A percentile compares a stretch with the other conserved stretches of the same genome.
Conservation (phyloP, 2,888 invertebrate species). For the Epirrhoe alternata region DNA sequence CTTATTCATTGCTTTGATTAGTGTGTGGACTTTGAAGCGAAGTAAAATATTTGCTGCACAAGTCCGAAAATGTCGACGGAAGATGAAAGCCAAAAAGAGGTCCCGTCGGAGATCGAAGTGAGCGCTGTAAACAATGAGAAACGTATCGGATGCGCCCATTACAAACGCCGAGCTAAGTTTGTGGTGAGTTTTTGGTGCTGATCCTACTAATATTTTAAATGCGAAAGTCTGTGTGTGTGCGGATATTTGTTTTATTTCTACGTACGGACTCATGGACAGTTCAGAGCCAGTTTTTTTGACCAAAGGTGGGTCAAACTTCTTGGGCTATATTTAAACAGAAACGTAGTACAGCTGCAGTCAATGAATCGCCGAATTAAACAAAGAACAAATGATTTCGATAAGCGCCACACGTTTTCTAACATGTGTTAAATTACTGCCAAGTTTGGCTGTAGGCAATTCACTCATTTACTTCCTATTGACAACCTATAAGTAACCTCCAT, state of each 20-base stretch:
- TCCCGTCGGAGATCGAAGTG: slow-evolving; percentile 52
- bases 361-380: slow-evolving; percentile 54
- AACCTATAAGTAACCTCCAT: neutral
- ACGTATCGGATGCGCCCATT: slow-evolving; percentile 91
- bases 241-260: too few species aligned
- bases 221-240: too few species aligned
- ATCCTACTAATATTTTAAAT: too few species aligned
- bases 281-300: slow-evolving; percentile 26
- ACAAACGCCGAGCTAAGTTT: slow-evolving; percentile 93
- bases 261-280: too few species aligned
- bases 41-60: slow-evolving; percentile 33
- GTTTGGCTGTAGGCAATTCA: slow-evolving; percentile 1
- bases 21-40: slow-evolving; percentile 41
- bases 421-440: slow-evolving; percentile 12
- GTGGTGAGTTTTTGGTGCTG: slow-evolving; percentile 87
- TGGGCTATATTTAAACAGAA: slow-evolving; percentile 66
- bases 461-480: neutral
- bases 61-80: slow-evolving; percentile 67
- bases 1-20: neutral
- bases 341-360: slow-evolving; percentile 54
- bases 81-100: slow-evolving; percentile 52
- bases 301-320: slow-evolving; percentile 53
- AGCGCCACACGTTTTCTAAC: slow-evolving; percentile 10
- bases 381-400: slow-evolving; percentile 57
- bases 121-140: slow-evolving; percentile 67